phyloP scores from a whole-genome alignment of 2,888 invertebrate species.

The Criorhina ranunculi region DNA sequence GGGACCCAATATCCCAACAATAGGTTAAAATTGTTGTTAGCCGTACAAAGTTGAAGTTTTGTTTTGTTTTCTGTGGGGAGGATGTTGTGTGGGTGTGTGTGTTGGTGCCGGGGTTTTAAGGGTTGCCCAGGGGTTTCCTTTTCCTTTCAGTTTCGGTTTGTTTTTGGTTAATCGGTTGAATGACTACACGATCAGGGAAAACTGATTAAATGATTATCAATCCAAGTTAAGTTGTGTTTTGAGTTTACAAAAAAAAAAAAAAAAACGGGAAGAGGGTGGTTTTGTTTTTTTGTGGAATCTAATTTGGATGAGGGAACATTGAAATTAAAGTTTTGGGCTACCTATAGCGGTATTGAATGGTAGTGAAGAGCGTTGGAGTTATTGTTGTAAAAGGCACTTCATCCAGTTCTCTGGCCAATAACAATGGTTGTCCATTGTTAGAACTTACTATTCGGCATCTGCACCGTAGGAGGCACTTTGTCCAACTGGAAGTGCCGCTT shows the following conservation, averaged over 20 bases:
- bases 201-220: constrained; percentile 55
- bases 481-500: too few species aligned
- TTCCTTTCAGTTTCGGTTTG: constrained; percentile 36
- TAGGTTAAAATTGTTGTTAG: constrained; percentile 67
- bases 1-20: constrained; percentile 39
- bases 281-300: not conserved
- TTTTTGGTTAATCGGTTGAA: constrained; percentile 49
- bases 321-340: not conserved
- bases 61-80: not conserved
- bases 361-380: not conserved
- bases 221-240: constrained; percentile 15
- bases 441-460: too few species aligned
- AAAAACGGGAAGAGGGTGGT: too few species aligned
- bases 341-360: not conserved
- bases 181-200: constrained; percentile 36
- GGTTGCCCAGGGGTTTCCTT: constrained; percentile 15
- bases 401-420: too few species aligned
- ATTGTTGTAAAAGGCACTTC: too few species aligned
- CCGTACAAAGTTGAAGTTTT: constrained; percentile 52
- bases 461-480: too few species aligned
- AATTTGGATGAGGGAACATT: constrained; percentile 3
- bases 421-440: too few species aligned
- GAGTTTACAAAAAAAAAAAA: not conserved
- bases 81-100: too few species aligned
- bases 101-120: constrained; percentile 13